phyloP scores from a whole-genome alignment of 2,113 vertebrate species.

The Polypterus senegalus region DNA sequence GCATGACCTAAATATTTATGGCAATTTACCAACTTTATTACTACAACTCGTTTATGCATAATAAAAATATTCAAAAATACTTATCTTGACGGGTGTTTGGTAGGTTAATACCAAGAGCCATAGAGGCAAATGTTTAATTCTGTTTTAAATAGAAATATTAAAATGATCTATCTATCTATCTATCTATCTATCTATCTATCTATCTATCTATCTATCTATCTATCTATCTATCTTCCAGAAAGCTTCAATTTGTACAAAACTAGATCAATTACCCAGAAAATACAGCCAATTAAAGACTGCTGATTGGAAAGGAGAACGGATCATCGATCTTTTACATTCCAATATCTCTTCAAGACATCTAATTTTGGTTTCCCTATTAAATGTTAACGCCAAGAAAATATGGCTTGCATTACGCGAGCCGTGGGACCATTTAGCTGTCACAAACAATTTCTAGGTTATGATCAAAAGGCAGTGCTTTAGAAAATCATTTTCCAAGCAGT shows the following conservation, averaged over 20 bases:
- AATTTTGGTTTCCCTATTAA: slow-evolving; percentile 83
- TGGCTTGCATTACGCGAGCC: slow-evolving; percentile 63
- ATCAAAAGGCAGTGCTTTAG: slow-evolving; percentile 35
- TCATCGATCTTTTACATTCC: slow-evolving; percentile 88
- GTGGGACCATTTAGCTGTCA: slow-evolving; percentile 81
- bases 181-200: too few relatives aligned
- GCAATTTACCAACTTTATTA: too few relatives aligned
- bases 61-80: too few relatives aligned
- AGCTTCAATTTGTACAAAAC: slow-evolving; percentile 63
- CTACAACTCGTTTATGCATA: too few relatives aligned
- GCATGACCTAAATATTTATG: too few relatives aligned
- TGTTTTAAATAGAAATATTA: too few relatives aligned
- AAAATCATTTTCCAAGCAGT: slow-evolving; percentile 1
- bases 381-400: slow-evolving; percentile 56
- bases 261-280: slow-evolving; percentile 75
- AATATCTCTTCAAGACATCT: slow-evolving; percentile 77
- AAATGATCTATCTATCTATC: too few relatives aligned
- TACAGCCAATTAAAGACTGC: slow-evolving; percentile 79
- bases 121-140: too few relatives aligned
- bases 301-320: slow-evolving; percentile 72
- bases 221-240: slow-evolving; percentile 4
- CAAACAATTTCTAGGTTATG: slow-evolving; percentile 59
- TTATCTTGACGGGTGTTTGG: too few relatives aligned
- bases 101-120: too few relatives aligned
- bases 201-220: too few relatives aligned